Evolutionary conservation across 2,797 vertebrate genomes (phyloP).

Genomic region (Enteromius mattozi): DNA sequence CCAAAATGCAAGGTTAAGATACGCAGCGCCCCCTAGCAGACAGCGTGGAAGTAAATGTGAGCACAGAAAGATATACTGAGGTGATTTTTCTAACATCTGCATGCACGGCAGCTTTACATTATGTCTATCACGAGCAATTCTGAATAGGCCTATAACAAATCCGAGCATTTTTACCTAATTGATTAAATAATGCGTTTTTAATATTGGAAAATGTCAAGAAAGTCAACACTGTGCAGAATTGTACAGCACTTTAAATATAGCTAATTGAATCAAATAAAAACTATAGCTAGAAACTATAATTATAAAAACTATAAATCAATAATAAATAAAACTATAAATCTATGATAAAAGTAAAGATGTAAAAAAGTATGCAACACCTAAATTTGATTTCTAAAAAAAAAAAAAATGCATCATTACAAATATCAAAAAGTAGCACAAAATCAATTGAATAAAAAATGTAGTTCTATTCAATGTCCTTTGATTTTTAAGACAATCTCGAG

Average conservation of each 20-base stretch:
- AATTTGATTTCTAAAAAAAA: background rate
- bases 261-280: background rate
- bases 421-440: background rate
- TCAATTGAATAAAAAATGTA: background rate
- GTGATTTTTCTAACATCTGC: background rate
- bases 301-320: background rate
- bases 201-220: background rate
- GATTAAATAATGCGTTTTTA: background rate
- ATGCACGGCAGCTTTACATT: background rate
- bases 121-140: background rate
- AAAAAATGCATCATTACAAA: background rate
- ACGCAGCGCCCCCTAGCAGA: constrained; percentile 56
- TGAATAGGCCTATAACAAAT: background rate
- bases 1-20: constrained; percentile 20
- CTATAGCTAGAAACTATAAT: too few relatives aligned
- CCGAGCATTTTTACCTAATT: background rate
- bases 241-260: background rate
- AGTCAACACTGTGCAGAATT: too few relatives aligned
- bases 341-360: background rate
- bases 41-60: background rate
- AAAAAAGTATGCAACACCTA: background rate
- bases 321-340: background rate
- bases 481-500: background rate
- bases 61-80: background rate
- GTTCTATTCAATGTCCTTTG: background rate